Evolutionary conservation across 2,888 invertebrate species (phyloP), one percentile per base, ranked within the genome.

Genomic region (Xestia sexstrigata): DNA sequence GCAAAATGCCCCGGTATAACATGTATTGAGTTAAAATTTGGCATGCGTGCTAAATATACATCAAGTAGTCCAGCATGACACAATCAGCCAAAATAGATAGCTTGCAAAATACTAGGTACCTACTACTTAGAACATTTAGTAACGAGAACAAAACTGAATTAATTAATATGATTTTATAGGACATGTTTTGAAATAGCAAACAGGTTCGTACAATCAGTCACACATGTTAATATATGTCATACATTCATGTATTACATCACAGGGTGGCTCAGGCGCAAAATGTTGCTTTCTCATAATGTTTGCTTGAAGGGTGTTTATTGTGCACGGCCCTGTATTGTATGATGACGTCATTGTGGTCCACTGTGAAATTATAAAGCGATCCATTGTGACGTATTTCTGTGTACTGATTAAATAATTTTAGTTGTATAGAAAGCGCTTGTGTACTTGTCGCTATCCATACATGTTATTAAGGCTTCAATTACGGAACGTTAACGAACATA

Each of bases 141-240:
- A 69, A 62, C 60, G 39, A 76, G 71, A 82, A 70, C 74, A 68
- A 60, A 80, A 66, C 76, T 70, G 81, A 87, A 76, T 77, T 62
- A 76, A 86, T 81, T 83, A 81, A 73, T 76, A 20, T 80, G 65
- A 81, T 70, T 75, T 73, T 75, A 76, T 73, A 47, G 70, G 26
- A 79, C 78, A 55, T 76, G 58, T 79, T 75, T 55, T 66, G 72
- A 78, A 78, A 74, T 63, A 69, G 9, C 58, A 67, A 77, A 15
- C 74, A 58, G 74, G 74, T 73, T 75, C 76, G 79, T 79, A 89
- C 88, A 89, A 87, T 86, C 70, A 74, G 74, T 3, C 30, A 20
- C 9, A 62, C 20, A 60, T 69, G 74, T 84, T 87, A n/a, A 86
- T 89, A 84, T 84, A 82, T 89, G 88, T 88, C 84, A 90, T 89